A percentile compares a stretch with the other conserved stretches of the same genome.
Evolutionary conservation across 53 echinoderm and acorn worm genomes (phyloP).

Genomic region (Echinometra lucunter): DNA sequence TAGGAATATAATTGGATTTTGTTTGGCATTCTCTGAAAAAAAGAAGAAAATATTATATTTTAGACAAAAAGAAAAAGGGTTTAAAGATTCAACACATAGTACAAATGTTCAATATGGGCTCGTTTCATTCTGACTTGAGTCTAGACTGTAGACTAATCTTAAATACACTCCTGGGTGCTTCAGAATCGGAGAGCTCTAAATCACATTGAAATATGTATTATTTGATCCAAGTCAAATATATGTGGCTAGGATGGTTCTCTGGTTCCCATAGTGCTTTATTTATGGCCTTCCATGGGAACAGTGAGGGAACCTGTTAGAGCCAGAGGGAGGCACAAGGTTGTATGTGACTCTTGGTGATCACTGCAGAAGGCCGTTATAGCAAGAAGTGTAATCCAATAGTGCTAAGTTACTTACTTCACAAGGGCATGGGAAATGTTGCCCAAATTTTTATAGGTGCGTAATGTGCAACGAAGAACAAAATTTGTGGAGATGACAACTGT

Average conservation of each 20-base stretch:
- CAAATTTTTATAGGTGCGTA: slow-evolving; percentile 10
- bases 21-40: too few species aligned
- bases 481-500: not conserved
- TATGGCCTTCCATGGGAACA: slow-evolving; percentile 2
- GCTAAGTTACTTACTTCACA: not conserved
- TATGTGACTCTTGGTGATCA: slow-evolving; percentile 13
- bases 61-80: too few species aligned
- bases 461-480: not conserved
- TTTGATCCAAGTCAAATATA: slow-evolving; percentile 28
- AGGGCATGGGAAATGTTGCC: slow-evolving; percentile 21
- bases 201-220: slow-evolving; percentile 59
- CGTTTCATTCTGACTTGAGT: not conserved
- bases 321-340: slow-evolving; percentile 16
- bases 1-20: too few species aligned
- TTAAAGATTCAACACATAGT: too few species aligned
- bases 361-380: slow-evolving; percentile 16
- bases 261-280: slow-evolving; percentile 42
- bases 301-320: not conserved
- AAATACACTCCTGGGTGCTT: slow-evolving; percentile 13
- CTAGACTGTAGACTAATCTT: not conserved
- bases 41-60: too few species aligned
- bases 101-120: too few species aligned
- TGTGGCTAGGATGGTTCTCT: not conserved
- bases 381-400: slow-evolving; percentile 19
- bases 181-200: slow-evolving; percentile 11